Evolutionary conservation across 1,140 invertebrate genomes (phyloP).

Genomic region (Portunus trituberculatus): DNA sequence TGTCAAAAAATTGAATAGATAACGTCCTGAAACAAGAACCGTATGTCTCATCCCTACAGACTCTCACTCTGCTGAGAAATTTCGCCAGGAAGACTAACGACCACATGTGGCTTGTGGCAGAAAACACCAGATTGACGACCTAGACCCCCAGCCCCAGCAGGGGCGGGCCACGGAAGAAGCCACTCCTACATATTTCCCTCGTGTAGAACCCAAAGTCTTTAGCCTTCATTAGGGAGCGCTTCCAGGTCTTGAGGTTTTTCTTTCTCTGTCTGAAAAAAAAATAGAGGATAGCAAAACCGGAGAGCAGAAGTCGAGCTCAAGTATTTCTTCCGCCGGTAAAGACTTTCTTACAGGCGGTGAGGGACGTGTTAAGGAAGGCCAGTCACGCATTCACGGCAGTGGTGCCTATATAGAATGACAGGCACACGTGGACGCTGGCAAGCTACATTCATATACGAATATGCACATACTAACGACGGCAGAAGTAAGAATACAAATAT

Average conservation of each 20-base stretch:
- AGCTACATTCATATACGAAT: not conserved
- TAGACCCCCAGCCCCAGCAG: not conserved
- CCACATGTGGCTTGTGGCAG: not conserved
- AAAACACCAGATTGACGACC: slow-evolving; percentile 8
- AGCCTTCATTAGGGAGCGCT: slow-evolving; percentile 10
- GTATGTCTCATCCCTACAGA: not conserved
- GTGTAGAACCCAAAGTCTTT: slow-evolving; percentile 13
- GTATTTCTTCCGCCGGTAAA: not conserved
- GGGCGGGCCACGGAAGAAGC: not conserved
- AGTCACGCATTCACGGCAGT: not conserved
- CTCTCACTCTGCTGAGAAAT: not conserved
- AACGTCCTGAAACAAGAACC: not conserved
- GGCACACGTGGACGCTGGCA: not conserved
- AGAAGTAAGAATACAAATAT: not conserved
- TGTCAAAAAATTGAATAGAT: not conserved
- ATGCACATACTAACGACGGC: not conserved
- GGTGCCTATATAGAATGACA: not conserved
- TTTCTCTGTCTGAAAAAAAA: slow-evolving; percentile 1
- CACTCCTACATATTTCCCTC: slow-evolving; percentile 20
- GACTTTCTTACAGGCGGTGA: not conserved
- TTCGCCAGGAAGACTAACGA: not conserved
- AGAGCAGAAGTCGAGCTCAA: slow-evolving; percentile 9
- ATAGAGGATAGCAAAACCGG: not conserved
- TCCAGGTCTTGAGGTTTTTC: not conserved
- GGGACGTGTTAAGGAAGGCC: not conserved